phyloP scores from a whole-genome alignment of 2,797 vertebrate genomes.

The Sebastes jordani region DNA sequence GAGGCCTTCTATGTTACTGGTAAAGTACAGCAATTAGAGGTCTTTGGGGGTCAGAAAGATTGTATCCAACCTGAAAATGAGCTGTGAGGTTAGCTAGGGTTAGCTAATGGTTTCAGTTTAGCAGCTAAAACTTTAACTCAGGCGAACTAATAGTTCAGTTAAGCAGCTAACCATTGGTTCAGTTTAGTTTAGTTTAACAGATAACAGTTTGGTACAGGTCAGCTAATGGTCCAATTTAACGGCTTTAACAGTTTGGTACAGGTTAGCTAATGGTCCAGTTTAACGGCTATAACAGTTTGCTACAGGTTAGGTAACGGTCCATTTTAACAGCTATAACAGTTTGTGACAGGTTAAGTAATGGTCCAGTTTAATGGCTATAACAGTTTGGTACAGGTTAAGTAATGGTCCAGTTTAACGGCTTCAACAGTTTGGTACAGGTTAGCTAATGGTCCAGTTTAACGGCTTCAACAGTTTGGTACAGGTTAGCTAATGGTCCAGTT shows the following conservation, averaged over 20 bases:
- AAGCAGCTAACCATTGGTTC: neutral
- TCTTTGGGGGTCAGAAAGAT: neutral
- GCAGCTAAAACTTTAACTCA: neutral
- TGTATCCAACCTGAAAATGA: neutral
- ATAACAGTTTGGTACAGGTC: neutral
- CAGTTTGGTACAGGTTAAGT: neutral
- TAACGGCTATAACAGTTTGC: rapidly evolving
- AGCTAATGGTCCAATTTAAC: neutral
- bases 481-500: neutral
- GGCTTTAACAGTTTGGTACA: neutral
- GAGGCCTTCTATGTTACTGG: too few relatives aligned
- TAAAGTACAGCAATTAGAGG: neutral
- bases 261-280: neutral
- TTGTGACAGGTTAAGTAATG: neutral
- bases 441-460: rapidly evolving
- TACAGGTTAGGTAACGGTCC: neutral
- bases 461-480: rapidly evolving
- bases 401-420: rapidly evolving
- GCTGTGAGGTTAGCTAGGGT: neutral
- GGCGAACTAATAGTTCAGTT: neutral
- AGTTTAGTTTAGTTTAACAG: neutral
- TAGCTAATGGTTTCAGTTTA: neutral
- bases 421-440: neutral
- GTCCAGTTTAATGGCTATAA: rapidly evolving
- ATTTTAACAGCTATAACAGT: rapidly evolving